Evolutionary conservation across 2,888 invertebrate species (phyloP).

Genomic region (Spisula solida): DNA sequence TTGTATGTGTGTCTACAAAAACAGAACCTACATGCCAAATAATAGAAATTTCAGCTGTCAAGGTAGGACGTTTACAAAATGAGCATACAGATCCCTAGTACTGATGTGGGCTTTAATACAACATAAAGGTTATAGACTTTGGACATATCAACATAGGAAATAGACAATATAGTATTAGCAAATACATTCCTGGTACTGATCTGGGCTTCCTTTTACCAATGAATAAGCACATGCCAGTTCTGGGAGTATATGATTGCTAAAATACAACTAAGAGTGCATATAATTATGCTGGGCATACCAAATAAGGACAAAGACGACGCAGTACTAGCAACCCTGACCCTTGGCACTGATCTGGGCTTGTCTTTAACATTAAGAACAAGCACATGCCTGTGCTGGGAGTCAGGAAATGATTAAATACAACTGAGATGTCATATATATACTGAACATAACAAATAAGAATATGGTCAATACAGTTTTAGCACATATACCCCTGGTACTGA

Average conservation of each 20-base stretch:
- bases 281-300: too few relatives aligned
- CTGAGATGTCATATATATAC: too few relatives aligned
- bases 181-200: slow-evolving; percentile 16
- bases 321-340: neutral
- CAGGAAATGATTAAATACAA: neutral
- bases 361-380: neutral
- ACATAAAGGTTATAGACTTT: too few relatives aligned
- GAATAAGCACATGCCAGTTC: slow-evolving; percentile 61
- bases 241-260: slow-evolving; percentile 3
- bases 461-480: neutral
- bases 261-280: too few relatives aligned
- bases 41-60: too few relatives aligned
- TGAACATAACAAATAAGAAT: neutral
- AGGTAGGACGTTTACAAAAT: too few relatives aligned
- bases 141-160: neutral
- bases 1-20: too few relatives aligned
- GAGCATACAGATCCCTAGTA: too few relatives aligned
- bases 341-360: slow-evolving; percentile 23
- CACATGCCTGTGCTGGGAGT: slow-evolving; percentile 38
- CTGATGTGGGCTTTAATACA: too few relatives aligned
- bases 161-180: neutral
- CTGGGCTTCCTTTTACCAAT: slow-evolving; percentile 37
- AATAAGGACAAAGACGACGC: too few relatives aligned
- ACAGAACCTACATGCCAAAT: too few relatives aligned
- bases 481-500: slow-evolving; percentile 24